Base-by-base conservation (phyloP, 2,888 invertebrate genomes). In the Serripes groenlandicus region DNA sequence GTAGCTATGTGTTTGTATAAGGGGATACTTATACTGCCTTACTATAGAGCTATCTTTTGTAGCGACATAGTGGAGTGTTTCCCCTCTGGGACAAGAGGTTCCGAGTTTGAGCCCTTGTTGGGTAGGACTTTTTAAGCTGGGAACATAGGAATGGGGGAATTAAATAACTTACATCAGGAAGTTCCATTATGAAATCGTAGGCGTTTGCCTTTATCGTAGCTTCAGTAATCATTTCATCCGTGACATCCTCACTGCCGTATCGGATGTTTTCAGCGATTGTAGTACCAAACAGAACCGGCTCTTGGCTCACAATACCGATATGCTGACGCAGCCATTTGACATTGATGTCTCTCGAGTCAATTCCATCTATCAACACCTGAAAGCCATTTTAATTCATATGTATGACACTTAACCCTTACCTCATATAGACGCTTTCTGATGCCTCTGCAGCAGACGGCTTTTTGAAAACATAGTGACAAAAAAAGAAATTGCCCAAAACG, bases 211-310 rank as follows among this genome's bases (percentile, higher is more conserved):
- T 90, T 66, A 88, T 92, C 3, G 94, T 93, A 0, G 94, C 95
- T 30, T 86, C 85, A 23, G 90, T 86, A 9, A 95, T 92, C 34
- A 94, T 90, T 0, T 92, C 92, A 37, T 94, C 90, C 3, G 93
- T 91, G n/a, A 93, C 93, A 35, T 86, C 88, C 3, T 92, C 91
- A 9, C 89, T 74, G 0, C 96, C 96, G 77, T 95, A 95, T 52
- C 94, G 92, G 75, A 96, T 96, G 88, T 96, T 96, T 84, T 96
- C 95, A 23, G 93, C 94, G 73, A 96, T 96, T 15, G 95, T 94
- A 0, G 93, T 94, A 34, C 94, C 95, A 91, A 96, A 96, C 21
- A 98, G 95, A 11, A 98, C 96, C 4, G 96, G 96, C 87, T 96
- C 96, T 92, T 96, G 96, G 75, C 93, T 94, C 26, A 94, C 94